phyloP scores from a whole-genome alignment of 2,888 invertebrate genomes.

The Nemotelus nigrinus region DNA sequence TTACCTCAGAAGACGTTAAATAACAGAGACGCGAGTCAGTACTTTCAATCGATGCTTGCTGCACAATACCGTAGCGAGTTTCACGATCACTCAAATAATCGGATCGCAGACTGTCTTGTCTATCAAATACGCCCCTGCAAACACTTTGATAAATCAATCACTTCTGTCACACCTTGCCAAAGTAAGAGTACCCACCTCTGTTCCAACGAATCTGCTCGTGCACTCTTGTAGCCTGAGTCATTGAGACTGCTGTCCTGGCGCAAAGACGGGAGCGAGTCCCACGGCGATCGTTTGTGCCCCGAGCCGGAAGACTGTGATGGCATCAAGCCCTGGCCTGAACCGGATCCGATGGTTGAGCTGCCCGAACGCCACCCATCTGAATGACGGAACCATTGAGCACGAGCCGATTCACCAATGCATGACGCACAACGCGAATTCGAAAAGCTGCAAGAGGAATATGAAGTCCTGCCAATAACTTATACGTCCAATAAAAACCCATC shows the following conservation, averaged over 20 bases:
- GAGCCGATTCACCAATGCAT: constrained; percentile 88
- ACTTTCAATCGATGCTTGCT: constrained; percentile 93
- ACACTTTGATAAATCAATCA: constrained; percentile 55
- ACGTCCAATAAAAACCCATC: constrained; percentile 28
- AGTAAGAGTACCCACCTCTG: constrained; percentile 72
- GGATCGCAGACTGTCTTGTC: constrained; percentile 88
- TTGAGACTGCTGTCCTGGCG: constrained; percentile 87
- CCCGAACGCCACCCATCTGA: constrained; percentile 88
- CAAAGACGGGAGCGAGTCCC: constrained; percentile 87
- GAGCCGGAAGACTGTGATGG: constrained; percentile 62
- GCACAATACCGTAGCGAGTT: constrained; percentile 87
- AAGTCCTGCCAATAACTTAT: background rate
- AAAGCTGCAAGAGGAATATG: constrained; percentile 62
- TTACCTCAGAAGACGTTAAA: constrained; percentile 94
- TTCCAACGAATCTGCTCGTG: constrained; percentile 86
- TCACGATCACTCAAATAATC: constrained; percentile 92
- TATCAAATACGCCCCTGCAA: constrained; percentile 82
- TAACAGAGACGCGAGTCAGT: constrained; percentile 94
- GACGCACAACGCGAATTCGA: constrained; percentile 80
- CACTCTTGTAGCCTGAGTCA: constrained; percentile 88
- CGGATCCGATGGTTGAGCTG: constrained; percentile 75
- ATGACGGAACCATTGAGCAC: constrained; percentile 90
- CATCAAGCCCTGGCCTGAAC: constrained; percentile 67
- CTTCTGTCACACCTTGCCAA: background rate
- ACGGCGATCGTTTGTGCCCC: constrained; percentile 79